Percentiles rank a stretch among this genome's conserved stretches.
phyloP scores from a whole-genome alignment of 2,113 vertebrate genomes.

The Sceloporus undulatus region DNA sequence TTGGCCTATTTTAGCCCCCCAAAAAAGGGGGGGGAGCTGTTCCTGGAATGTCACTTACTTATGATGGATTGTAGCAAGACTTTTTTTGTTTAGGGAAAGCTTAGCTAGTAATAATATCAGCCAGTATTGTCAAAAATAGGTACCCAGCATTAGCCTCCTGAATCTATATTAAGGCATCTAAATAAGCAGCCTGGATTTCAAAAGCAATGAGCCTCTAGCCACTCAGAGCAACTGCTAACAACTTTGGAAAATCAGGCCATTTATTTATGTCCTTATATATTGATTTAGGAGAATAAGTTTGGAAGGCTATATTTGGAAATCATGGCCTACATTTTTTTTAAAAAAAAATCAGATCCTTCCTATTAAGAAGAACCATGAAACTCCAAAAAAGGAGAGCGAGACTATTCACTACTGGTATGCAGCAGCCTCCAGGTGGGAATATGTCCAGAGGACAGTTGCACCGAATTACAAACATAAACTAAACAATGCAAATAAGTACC shows the following conservation, averaged over 20 bases:
- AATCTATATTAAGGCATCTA: conserved; percentile 67
- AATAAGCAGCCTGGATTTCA: conserved; percentile 72
- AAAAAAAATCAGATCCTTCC: conserved; percentile 43
- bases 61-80: conserved; percentile 55
- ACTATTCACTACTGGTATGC: not conserved
- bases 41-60: conserved; percentile 46
- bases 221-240: conserved; percentile 66
- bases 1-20: conserved; percentile 48
- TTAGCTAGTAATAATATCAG: conserved; percentile 58
- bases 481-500: not conserved
- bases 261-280: conserved; percentile 70
- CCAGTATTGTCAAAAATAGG: conserved; percentile 55
- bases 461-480: not conserved
- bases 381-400: not conserved
- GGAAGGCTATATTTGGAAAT: conserved; percentile 71
- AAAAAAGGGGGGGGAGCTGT: not conserved
- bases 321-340: conserved; percentile 64
- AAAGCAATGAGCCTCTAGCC: conserved; percentile 61
- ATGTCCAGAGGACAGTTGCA: not conserved
- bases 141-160: conserved; percentile 58
- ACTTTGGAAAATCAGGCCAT: conserved; percentile 69
- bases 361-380: conserved; percentile 28
- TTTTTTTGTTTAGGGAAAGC: conserved; percentile 40
- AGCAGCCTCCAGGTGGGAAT: not conserved
- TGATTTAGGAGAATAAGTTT: conserved; percentile 69